Conservation (phyloP, 1,140 invertebrate genomes). For the Drosophila subobscura region DNA sequence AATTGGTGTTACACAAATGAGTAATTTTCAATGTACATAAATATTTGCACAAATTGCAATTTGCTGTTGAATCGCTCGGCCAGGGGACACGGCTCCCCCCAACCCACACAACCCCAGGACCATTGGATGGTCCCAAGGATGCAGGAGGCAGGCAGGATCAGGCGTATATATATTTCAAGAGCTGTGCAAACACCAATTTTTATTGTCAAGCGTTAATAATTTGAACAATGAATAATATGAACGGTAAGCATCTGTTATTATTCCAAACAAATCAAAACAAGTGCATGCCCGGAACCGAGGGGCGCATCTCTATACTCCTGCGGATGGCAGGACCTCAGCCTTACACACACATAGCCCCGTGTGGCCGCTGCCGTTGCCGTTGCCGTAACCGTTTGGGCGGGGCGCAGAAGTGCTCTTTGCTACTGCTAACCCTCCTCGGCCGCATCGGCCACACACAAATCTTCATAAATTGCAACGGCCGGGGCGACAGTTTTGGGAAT, state of each 20-base stretch:
- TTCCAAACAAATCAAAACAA: conserved; percentile 84
- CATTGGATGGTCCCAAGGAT: too few species aligned
- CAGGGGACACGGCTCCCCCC: conserved; percentile 16
- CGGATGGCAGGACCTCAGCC: too few species aligned
- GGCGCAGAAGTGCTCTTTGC: conserved; percentile 5
- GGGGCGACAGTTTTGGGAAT: conserved; percentile 72
- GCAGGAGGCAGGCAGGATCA: too few species aligned
- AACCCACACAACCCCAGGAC: background rate
- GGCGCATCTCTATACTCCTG: conserved; percentile 15
- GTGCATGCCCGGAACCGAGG: conserved; percentile 56
- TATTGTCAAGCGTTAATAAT: conserved; percentile 83
- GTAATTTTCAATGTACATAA: conserved; percentile 83
- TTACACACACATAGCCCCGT: too few species aligned
- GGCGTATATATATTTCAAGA: conserved; percentile 43
- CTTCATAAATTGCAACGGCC: conserved; percentile 82
- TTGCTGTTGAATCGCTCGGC: conserved; percentile 28
- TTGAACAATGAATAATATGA: conserved; percentile 83
- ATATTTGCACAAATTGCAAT: conserved; percentile 83
- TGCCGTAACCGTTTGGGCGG: conserved; percentile 48
- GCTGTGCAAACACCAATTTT: conserved; percentile 79
- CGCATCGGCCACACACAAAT: conserved; percentile 74
- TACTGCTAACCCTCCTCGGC: background rate
- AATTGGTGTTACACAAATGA: conserved; percentile 83
- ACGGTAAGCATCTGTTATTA: conserved; percentile 83
- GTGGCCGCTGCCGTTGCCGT: too few species aligned